These are phyloP conservation scores for Naja naja DNA, from an alignment of 2,113 vertebrate genomes.

Conservation along the genomic window DNA sequence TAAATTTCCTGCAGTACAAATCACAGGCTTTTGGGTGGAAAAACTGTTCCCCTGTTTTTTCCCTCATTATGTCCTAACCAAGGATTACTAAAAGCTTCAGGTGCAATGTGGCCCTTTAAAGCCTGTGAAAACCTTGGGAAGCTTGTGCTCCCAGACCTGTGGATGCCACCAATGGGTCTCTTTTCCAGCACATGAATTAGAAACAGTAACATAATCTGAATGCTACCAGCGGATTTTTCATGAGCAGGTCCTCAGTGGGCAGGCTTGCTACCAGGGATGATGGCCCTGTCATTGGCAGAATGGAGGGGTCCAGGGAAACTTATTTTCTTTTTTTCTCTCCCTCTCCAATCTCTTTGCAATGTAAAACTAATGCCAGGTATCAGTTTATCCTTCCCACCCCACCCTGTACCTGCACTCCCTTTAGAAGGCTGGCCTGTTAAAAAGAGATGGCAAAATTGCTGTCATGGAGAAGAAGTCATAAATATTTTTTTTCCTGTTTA, in stretches of 20 bases:
- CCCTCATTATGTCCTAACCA: too few relatives aligned
- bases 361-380: neutral
- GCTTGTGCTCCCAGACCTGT: neutral
- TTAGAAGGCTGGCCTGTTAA: neutral
- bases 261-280: neutral
- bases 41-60: neutral
- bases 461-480: neutral
- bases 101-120: neutral
- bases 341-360: neutral
- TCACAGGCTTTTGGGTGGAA: neutral
- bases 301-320: neutral
- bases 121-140: neutral
- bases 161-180: neutral
- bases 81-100: too few relatives aligned
- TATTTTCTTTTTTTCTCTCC: neutral
- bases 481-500: neutral
- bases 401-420: neutral
- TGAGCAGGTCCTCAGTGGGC: neutral
- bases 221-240: neutral
- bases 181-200: neutral
- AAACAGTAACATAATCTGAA: neutral
- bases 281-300: neutral
- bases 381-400: neutral
- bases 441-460: neutral
- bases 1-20: neutral